Evolutionary conservation across 30 jellyfish, hydroid and myxozoan species (phyloP), one percentile per base, ranked within the genome.

Genomic region (Aurelia coerulea): DNA sequence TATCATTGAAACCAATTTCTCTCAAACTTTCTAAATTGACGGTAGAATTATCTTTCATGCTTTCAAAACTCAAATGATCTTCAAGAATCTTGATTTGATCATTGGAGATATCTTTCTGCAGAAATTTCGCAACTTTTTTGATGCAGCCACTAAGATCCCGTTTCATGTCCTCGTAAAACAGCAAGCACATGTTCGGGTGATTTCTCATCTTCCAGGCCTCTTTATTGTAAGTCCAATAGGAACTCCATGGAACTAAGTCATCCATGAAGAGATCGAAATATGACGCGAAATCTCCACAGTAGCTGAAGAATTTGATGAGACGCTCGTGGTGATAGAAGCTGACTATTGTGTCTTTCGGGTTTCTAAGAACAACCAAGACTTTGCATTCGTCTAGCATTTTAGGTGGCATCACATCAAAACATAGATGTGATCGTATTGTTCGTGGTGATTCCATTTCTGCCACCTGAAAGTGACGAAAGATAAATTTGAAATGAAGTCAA

Each of bases 101-200:
- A 16, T 79, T 54, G 3, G 80, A 11, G 35, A 79, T 11, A n/a
- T 65, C 60, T 10, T 12, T 2, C 11, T 65, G 56, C 73, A 79
- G 35, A 65, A 79, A 79, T 13, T 79, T 41, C 35, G 90, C 81
- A 3, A 79, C 90, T 33, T 79, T 79, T 4, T 41, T 18, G 16
- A 79, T 79, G 81, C 90, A 41, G 29, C 58, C 39, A 6, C 23
- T 50, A 0, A 79, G 58, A 37, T 79, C 90, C 39, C 32, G 49
- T 80, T 79, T 79, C 90, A 79, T 65, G 34, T 79, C 90, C 63
- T 79, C 90, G 18, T 64, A 79, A 53, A 79, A 79, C 34, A 79
- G 35, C 14, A 79, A 10, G 46, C 77, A 69, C 54, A 79, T 33
- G 62, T 79, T 79, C 1, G 90, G 90, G 63, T 79, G 80, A 52